These are phyloP conservation scores for Pollachius pollachius DNA, from an alignment of 2,113 vertebrate species.

Conservation along the genomic window DNA sequence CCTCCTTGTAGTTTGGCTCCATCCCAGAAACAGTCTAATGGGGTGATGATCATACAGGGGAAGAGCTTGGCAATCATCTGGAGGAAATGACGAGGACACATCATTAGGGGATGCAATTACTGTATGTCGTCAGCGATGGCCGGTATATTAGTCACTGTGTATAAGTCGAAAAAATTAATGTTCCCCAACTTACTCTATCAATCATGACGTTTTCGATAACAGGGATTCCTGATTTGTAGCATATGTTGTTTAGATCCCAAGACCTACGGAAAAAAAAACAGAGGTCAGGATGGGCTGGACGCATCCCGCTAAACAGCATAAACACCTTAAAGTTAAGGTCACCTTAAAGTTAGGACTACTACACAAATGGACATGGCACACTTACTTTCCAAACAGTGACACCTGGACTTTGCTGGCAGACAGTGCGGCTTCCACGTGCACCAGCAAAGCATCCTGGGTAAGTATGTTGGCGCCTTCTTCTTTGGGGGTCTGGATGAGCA, in stretches of 20 bases:
- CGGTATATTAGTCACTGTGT: too few species aligned
- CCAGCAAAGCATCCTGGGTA: slow-evolving; percentile 87
- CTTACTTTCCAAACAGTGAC: slow-evolving; percentile 98
- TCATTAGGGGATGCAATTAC: slow-evolving; percentile 16
- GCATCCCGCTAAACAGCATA: not conserved
- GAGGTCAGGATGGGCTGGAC: not conserved
- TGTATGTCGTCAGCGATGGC: not conserved
- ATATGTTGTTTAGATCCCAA: slow-evolving; percentile 99
- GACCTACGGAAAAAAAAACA: slow-evolving; percentile 73
- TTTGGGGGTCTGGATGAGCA: slow-evolving; percentile 94
- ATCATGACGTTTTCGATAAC: slow-evolving; percentile 99
- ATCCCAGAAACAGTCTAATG: slow-evolving; percentile 98
- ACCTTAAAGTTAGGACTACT: not conserved
- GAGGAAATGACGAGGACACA: slow-evolving; percentile 13
- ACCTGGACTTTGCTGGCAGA: slow-evolving; percentile 96
- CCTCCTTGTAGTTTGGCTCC: slow-evolving; percentile 97
- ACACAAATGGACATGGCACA: slow-evolving; percentile 19
- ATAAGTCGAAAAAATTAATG: not conserved
- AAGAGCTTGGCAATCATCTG: slow-evolving; percentile 99
- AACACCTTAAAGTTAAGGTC: not conserved
- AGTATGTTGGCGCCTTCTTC: slow-evolving; percentile 86
- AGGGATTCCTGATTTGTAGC: slow-evolving; percentile 97
- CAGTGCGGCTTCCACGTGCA: slow-evolving; percentile 91
- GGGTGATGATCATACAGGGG: slow-evolving; percentile 97
- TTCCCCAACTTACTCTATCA: slow-evolving; percentile 83